A percentile compares a stretch with the other conserved stretches of the same genome.
phyloP scores from a whole-genome alignment of 2,888 invertebrate genomes.

The Entomobrya proxima region DNA sequence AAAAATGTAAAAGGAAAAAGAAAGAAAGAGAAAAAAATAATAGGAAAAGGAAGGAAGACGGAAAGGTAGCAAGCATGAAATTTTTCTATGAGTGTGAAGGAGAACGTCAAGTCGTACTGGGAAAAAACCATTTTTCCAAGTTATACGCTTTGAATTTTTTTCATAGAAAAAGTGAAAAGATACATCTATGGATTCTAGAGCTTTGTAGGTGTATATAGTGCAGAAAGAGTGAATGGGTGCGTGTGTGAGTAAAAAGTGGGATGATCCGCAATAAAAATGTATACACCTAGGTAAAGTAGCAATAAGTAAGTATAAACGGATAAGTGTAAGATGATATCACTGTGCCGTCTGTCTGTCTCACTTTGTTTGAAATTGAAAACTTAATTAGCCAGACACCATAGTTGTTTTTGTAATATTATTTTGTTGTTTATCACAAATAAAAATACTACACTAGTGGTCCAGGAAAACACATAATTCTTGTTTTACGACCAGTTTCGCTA shows the following conservation, averaged over 20 bases:
- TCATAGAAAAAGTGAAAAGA: not conserved
- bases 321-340: too few relatives aligned
- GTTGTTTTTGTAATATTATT: too few relatives aligned
- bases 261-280: not conserved
- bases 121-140: not conserved
- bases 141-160: not conserved
- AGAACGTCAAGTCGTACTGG: not conserved
- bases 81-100: not conserved
- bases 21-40: not conserved
- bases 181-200: not conserved
- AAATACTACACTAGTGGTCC: too few relatives aligned
- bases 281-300: too few relatives aligned
- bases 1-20: not conserved
- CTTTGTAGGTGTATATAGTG: not conserved
- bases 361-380: too few relatives aligned
- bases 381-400: too few relatives aligned
- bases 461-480: too few relatives aligned
- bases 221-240: conserved; percentile 9
- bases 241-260: not conserved
- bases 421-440: too few relatives aligned
- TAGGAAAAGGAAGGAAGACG: conserved; percentile 16
- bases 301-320: too few relatives aligned
- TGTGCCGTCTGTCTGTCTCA: not conserved
- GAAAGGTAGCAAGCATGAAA: conserved; percentile 13
- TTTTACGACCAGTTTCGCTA: not conserved